phyloP scores from a whole-genome alignment of 2,797 vertebrate genomes.

The Peromyscus nudipes region DNA sequence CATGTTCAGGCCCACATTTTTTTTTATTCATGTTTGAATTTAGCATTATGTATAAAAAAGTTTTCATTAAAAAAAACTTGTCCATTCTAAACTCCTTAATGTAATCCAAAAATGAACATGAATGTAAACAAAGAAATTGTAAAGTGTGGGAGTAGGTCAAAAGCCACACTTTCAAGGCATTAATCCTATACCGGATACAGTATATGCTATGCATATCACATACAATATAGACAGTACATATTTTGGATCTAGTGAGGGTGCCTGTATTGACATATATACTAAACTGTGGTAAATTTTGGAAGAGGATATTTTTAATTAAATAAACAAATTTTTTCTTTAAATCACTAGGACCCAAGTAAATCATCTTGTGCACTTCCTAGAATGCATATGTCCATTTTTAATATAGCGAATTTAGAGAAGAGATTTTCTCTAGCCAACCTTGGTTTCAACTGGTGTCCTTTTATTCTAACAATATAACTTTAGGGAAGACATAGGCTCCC shows the following conservation, averaged over 20 bases:
- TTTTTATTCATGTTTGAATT: background rate
- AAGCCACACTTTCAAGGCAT: background rate
- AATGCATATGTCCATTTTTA: background rate
- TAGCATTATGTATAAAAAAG: background rate
- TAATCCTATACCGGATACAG: background rate
- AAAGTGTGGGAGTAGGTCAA: background rate
- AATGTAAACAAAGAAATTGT: background rate
- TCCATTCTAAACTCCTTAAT: background rate
- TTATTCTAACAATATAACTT: background rate
- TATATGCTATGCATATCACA: background rate
- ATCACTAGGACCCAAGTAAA: background rate
- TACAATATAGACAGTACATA: background rate
- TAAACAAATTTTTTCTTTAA: conserved; percentile 21
- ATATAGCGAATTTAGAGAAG: background rate
- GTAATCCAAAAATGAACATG: background rate
- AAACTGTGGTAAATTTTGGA: background rate
- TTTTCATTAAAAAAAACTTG: background rate
- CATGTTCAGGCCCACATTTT: background rate
- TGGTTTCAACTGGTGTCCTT: background rate
- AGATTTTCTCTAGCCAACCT: background rate
- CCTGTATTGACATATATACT: background rate
- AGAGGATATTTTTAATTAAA: background rate
- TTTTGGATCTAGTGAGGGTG: background rate
- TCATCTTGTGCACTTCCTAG: background rate
- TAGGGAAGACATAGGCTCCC: background rate